Percentiles rank a stretch among this genome's conserved stretches.
Conservation (phyloP, 1,140 invertebrate species). For the Portunus trituberculatus region DNA sequence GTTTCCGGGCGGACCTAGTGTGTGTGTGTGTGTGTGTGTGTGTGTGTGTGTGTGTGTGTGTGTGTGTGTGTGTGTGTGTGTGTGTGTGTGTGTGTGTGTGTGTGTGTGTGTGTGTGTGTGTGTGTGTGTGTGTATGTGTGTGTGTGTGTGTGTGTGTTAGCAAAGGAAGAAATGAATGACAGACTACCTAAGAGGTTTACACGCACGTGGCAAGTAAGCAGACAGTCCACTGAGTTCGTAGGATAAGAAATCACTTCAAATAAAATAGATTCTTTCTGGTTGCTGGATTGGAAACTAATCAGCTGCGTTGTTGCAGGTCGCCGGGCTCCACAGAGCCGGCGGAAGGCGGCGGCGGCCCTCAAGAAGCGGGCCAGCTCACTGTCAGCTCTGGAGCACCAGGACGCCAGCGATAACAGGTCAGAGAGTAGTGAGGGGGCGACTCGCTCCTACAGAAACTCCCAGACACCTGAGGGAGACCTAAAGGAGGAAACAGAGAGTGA, state of each 20-base stretch:
- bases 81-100: background rate
- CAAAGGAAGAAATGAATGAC: background rate
- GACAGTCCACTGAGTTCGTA: no score
- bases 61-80: no score
- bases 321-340: constrained; percentile 57
- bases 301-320: constrained; percentile 53
- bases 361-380: constrained; percentile 71
- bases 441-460: constrained; percentile 56
- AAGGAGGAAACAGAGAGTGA: constrained; percentile 40
- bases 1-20: no score
- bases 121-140: background rate
- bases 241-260: no score
- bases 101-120: no score
- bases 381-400: constrained; percentile 66
- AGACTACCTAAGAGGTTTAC: no score
- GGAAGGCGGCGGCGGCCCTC: constrained; percentile 28
- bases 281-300: background rate
- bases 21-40: no score
- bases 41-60: no score
- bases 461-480: constrained; percentile 56
- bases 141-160: background rate
- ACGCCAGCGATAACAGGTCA: constrained; percentile 71
- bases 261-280: background rate
- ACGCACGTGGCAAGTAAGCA: no score
- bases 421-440: constrained; percentile 65